phyloP scores from a whole-genome alignment of 2,888 invertebrate genomes.

The Limnephilus lunatus region DNA sequence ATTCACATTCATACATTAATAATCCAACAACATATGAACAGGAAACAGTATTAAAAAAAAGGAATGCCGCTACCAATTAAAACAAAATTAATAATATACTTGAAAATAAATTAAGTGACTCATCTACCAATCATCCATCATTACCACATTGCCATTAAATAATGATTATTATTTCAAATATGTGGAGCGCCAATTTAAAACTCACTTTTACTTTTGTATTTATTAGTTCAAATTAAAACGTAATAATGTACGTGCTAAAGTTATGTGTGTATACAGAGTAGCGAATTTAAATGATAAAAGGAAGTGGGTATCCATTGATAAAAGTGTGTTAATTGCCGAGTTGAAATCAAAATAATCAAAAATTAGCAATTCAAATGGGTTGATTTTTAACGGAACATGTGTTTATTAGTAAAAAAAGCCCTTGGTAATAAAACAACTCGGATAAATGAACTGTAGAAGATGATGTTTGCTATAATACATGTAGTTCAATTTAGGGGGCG shows the following conservation, averaged over 20 bases:
- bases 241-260: background rate
- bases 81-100: background rate
- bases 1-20: background rate
- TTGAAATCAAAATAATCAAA: slow-evolving; percentile 22
- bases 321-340: slow-evolving; percentile 3
- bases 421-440: background rate
- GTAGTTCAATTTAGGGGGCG: too few relatives aligned
- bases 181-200: background rate
- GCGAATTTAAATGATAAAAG: background rate
- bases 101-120: background rate
- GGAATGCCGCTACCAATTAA: background rate
- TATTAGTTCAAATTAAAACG: background rate
- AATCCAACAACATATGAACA: background rate
- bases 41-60: background rate
- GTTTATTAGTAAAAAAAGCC: background rate
- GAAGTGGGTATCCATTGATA: slow-evolving; percentile 1
- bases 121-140: background rate
- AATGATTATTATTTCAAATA: background rate
- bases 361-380: slow-evolving; percentile 36
- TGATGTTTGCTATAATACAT: background rate
- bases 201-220: background rate
- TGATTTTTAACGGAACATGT: background rate
- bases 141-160: background rate
- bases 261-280: background rate
- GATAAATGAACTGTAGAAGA: background rate